Evolutionary conservation across 2,797 vertebrate species (phyloP), one percentile per base, ranked within the genome.

Genomic region (Melanotaenia pygmaea): DNA sequence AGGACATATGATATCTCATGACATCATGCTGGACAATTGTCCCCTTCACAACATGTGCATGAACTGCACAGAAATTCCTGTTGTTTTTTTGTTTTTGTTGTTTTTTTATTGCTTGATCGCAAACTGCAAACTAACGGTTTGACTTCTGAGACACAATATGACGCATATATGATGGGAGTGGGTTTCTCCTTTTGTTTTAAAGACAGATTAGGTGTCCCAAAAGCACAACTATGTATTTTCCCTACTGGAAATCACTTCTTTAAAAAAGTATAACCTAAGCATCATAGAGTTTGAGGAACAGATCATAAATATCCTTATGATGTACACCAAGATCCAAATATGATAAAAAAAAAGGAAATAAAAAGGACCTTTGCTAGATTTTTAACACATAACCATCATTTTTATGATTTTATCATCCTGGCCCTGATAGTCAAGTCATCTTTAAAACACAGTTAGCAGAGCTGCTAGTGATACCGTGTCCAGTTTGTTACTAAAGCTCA

Each of bases 1-100:
- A 37, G 28, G 88, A 87, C 78, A 92, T 47, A 50, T 3, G 83
- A 93, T 87, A 87, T 34, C 50, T 73, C 30, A 68, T 90, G 82
- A 88, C 67, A 76, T 89, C 84, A 88, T 88, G 67, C 56, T 12
- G 16, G 66, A 86, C 77, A 64, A 77, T 12, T 67, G 69, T 71
- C 57, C 67, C n/a, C 37, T 50, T 57, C 58, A 20, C 16, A 51
- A 53, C 57, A 65, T 59, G 35, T 34, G 22, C 40, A 57, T 57
- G 47, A 11, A 45, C 64, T 57, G 43, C 20, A 45, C 60, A 72
- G 38, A 58, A 50, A 66, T 10, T 38, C 34, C 35, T 34, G 28
- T 30, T 30, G 28, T 30, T 30, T 30, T 59, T 72, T 57, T 18
- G 32, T 20, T 30, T 30, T 30, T 30, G 13, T 28, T 28, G 28